Evolutionary conservation across 2,113 vertebrate species (phyloP).

Genomic region (Chaenocephalus aceratus): DNA sequence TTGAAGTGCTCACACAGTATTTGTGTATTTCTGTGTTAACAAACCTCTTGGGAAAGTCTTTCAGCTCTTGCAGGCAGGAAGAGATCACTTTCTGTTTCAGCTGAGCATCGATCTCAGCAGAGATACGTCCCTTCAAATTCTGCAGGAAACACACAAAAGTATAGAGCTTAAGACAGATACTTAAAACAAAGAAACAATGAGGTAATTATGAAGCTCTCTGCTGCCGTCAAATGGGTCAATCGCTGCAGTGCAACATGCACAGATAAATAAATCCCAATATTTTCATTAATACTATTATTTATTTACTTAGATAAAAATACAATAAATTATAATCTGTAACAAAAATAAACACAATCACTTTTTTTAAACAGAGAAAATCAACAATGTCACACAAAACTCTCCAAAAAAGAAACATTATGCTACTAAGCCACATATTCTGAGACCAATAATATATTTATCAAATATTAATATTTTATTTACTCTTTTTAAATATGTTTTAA

Average conservation of each 20-base stretch:
- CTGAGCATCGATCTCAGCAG: conserved; percentile 57
- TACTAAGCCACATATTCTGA: not conserved
- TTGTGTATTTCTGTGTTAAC: not conserved
- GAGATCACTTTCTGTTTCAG: conserved; percentile 67
- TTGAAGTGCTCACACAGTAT: not conserved
- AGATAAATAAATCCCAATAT: not conserved
- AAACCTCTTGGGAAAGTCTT: conserved; percentile 76
- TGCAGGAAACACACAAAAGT: conserved; percentile 26
- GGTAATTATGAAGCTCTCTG: conserved; percentile 17
- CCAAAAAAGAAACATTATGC: not conserved
- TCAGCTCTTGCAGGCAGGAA: conserved; percentile 72
- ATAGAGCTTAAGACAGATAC: not conserved
- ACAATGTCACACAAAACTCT: not conserved
- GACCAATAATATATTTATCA: not conserved
- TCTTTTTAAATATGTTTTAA: not conserved
- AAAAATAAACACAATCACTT: not conserved
- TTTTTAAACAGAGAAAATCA: not conserved
- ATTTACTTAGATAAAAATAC: not conserved
- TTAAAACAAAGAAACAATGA: fast-evolving
- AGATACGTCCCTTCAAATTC: conserved; percentile 55
- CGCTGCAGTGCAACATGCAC: not conserved
- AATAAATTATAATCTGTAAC: not conserved
- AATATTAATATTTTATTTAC: not conserved
- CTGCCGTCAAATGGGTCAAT: conserved; percentile 38
- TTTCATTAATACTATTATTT: not conserved